phyloP scores from a whole-genome alignment of 2,113 vertebrate species.

The Salvator merianae region DNA sequence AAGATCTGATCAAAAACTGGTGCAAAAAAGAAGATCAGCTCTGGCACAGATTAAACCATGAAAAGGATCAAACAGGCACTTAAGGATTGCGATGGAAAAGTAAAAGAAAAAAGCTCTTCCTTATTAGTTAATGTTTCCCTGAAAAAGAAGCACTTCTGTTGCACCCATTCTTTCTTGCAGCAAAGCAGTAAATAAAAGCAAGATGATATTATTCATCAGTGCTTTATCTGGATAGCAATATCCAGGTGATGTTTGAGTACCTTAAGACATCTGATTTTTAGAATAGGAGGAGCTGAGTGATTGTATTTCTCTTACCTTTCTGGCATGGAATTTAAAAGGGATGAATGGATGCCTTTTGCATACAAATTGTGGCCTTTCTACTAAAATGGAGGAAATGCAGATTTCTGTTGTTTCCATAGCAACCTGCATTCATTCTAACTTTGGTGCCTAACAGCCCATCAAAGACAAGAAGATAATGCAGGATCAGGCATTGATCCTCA shows the following conservation, averaged over 20 bases:
- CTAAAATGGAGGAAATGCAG: constrained; percentile 32
- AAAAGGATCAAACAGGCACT: background rate
- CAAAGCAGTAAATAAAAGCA: background rate
- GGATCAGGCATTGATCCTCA: constrained; percentile 14
- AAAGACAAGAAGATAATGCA: constrained; percentile 2
- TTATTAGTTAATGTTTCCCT: background rate
- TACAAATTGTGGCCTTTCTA: constrained; percentile 48
- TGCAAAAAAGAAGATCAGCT: background rate
- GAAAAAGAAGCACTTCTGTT: too few species aligned
- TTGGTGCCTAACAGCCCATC: constrained; percentile 21
- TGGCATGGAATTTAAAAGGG: constrained; percentile 9
- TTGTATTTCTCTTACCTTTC: background rate
- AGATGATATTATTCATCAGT: background rate
- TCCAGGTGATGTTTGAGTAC: too few species aligned
- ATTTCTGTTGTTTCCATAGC: constrained; percentile 51
- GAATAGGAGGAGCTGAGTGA: background rate
- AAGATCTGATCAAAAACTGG: background rate
- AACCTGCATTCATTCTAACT: constrained; percentile 45
- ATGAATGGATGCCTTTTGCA: constrained; percentile 28
- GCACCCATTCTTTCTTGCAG: background rate
- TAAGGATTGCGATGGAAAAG: background rate
- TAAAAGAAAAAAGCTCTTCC: background rate
- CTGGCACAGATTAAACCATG: background rate
- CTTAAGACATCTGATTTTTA: background rate
- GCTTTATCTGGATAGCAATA: background rate